Evolutionary conservation across 2,113 vertebrate species (phyloP).

Genomic region (Odontesthes bonariensis): DNA sequence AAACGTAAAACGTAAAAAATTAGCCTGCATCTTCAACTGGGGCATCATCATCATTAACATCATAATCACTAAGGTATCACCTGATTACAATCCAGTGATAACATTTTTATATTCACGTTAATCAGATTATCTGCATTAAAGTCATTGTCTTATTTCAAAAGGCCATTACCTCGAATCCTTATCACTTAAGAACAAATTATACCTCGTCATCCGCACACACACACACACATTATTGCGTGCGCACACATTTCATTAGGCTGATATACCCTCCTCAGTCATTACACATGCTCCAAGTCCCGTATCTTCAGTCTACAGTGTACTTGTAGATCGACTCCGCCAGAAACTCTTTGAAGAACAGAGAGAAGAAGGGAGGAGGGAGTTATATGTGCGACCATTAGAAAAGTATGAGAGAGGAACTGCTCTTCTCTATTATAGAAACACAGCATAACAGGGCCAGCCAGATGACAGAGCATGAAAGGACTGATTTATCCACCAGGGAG

Average conservation of each 20-base stretch:
- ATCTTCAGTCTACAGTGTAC: constrained; percentile 35
- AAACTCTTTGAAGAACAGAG: constrained; percentile 59
- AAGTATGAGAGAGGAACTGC: constrained; percentile 62
- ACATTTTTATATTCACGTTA: constrained; percentile 59
- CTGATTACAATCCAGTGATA: constrained; percentile 57
- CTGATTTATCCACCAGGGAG: constrained; percentile 75
- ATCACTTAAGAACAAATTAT: constrained; percentile 74
- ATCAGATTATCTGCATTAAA: constrained; percentile 57
- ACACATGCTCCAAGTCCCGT: constrained; percentile 39
- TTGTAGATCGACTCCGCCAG: constrained; percentile 54
- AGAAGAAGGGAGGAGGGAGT: constrained; percentile 6
- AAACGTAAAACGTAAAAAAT: neutral
- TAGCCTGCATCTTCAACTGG: constrained; percentile 6
- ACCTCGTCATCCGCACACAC: constrained; percentile 37
- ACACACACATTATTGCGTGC: neutral
- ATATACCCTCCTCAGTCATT: constrained; percentile 48
- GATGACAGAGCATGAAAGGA: constrained; percentile 76
- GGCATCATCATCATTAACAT: constrained; percentile 45
- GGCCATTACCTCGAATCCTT: constrained; percentile 66
- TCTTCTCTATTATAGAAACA: constrained; percentile 70
- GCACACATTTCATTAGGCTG: constrained; percentile 39
- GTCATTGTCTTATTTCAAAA: constrained; percentile 58
- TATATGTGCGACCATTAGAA: constrained; percentile 65
- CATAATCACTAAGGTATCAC: constrained; percentile 44
- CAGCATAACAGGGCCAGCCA: constrained; percentile 69